These are phyloP conservation scores for Orientallactaga bullata DNA, from an alignment of 2,113 vertebrate species.

Conservation along the genomic window DNA sequence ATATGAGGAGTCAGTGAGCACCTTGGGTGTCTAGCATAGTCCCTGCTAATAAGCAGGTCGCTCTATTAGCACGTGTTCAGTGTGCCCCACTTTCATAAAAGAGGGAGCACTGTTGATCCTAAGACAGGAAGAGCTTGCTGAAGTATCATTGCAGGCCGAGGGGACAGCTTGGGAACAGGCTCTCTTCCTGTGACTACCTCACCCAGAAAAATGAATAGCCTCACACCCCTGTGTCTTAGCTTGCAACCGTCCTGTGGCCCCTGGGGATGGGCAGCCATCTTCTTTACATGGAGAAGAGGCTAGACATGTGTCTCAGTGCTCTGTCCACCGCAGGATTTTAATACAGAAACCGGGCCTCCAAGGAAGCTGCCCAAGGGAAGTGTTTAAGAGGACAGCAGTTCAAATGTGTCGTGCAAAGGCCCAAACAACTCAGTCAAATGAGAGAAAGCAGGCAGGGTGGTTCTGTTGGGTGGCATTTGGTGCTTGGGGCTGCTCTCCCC, in stretches of 20 bases:
- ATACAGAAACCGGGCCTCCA: conserved; percentile 48
- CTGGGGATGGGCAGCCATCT: neutral
- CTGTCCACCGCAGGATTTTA: neutral
- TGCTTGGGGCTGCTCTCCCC: no score
- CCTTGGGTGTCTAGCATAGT: neutral
- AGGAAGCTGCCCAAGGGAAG: conserved; percentile 32
- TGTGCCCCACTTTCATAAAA: neutral
- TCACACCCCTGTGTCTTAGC: neutral
- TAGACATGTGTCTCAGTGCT: neutral
- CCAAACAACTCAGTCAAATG: conserved; percentile 58
- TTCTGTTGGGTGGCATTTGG: no score
- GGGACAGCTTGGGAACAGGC: neutral
- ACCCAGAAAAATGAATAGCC: neutral
- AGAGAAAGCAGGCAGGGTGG: conserved; percentile 47
- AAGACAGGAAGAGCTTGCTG: neutral
- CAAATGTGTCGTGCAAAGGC: conserved; percentile 39
- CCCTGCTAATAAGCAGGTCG: neutral
- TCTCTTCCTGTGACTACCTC: neutral
- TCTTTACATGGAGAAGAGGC: neutral
- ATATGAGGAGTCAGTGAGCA: neutral
- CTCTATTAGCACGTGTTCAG: conserved; percentile 6
- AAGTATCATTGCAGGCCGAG: neutral
- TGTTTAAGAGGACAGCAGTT: conserved; percentile 48
- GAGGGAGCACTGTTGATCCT: neutral
- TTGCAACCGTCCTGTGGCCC: neutral